Percentiles rank a stretch among this genome's conserved stretches.
These are phyloP conservation scores for Chromoteleia sp. DNA, from an alignment of 2,888 invertebrate species.

Conservation along the genomic window DNA sequence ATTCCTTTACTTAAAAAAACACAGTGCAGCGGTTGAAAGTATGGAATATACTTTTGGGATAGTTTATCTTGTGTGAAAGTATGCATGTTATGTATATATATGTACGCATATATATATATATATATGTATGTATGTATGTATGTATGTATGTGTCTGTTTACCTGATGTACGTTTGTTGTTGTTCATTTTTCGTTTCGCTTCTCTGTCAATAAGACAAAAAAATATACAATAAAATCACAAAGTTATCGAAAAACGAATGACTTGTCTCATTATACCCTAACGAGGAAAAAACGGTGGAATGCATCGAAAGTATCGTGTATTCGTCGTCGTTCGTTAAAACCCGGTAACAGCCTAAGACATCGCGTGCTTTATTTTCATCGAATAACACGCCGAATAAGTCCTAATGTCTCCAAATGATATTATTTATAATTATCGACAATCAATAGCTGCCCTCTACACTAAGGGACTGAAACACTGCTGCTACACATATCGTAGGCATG, in stretches of 20 bases:
- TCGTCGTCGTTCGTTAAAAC: conserved; percentile 28
- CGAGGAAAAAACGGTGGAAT: conserved; percentile 75
- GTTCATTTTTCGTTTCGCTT: conserved; percentile 17
- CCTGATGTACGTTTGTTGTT: conserved; percentile 30
- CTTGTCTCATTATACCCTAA: conserved; percentile 43
- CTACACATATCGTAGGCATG: conserved; percentile 76
- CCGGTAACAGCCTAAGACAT: conserved; percentile 61
- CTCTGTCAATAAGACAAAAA: conserved; percentile 41
- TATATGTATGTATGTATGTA: conserved; percentile 56
- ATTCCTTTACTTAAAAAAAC: conserved; percentile 21
- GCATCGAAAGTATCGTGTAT: conserved; percentile 69
- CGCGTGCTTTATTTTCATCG: conserved; percentile 61
- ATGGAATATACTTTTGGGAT: conserved; percentile 31
- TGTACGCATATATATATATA: conserved; percentile 9
- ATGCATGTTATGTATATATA: conserved; percentile 30
- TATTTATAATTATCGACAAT: conserved; percentile 72
- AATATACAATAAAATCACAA: conserved; percentile 76
- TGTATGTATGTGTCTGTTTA: conserved; percentile 49
- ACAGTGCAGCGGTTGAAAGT: conserved; percentile 36
- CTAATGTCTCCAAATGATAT: conserved; percentile 72
- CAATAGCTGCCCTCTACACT: conserved; percentile 70
- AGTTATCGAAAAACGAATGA: conserved; percentile 55
- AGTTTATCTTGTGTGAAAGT: conserved; percentile 38
- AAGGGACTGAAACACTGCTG: conserved; percentile 71
- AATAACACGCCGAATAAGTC: conserved; percentile 80